Conservation (phyloP, 2,888 invertebrate species). For the Venustoraphidia nigricollis region DNA sequence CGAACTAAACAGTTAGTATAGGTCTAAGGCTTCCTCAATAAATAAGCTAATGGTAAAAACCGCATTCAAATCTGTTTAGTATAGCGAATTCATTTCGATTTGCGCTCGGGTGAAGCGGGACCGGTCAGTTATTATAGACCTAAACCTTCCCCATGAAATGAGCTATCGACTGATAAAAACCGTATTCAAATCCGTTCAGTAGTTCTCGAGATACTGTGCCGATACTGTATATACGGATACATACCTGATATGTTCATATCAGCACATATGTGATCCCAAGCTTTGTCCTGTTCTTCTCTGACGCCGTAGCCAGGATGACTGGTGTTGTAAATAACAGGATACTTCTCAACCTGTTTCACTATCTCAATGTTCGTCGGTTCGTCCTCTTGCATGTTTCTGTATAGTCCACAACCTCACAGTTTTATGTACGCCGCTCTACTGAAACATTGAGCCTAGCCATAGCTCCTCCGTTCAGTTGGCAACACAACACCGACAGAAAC, state of each 20-base stretch:
- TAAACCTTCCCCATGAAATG: no score
- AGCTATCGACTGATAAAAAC: no score
- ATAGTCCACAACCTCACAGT: no score
- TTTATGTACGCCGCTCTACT: slow-evolving; percentile 1
- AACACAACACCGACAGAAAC: not conserved
- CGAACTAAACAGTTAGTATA: no score
- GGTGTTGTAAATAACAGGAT: slow-evolving; percentile 32
- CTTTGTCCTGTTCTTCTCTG: slow-evolving; percentile 28
- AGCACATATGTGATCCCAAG: slow-evolving; percentile 24
- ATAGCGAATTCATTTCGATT: no score
- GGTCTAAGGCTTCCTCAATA: no score
- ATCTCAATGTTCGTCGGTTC: slow-evolving; percentile 30
- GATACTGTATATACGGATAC: slow-evolving; percentile 8
- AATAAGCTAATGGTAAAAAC: no score
- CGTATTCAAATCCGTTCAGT: no score
- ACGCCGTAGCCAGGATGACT: slow-evolving; percentile 29
- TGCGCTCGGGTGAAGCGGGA: no score
- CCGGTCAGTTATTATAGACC: no score
- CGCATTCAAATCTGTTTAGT: no score
- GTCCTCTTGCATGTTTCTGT: slow-evolving; percentile 26
- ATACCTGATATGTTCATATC: slow-evolving; percentile 26
- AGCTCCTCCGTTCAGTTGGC: not conserved
- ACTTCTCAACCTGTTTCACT: slow-evolving; percentile 31
- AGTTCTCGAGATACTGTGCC: no score
- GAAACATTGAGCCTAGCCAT: slow-evolving; percentile 3